Percentiles rank a stretch among this genome's conserved stretches.
Evolutionary conservation across 1,140 invertebrate genomes (phyloP).

Genomic region (Drosophila kepulauana): DNA sequence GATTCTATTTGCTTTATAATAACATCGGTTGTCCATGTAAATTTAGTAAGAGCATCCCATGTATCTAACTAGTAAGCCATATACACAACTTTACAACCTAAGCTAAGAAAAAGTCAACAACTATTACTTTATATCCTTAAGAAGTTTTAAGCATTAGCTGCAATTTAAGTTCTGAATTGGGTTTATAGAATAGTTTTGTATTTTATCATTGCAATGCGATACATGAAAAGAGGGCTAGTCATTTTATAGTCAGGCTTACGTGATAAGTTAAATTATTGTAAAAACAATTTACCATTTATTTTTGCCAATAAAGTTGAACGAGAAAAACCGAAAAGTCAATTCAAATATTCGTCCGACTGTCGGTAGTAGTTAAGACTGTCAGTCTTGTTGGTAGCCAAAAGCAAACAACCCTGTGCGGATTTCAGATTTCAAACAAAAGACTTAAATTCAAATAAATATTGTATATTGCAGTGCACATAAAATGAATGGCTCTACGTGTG

Average conservation of each 20-base stretch:
- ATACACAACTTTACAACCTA: constrained; percentile 12
- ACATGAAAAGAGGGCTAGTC: constrained; percentile 70
- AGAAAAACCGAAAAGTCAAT: constrained; percentile 60
- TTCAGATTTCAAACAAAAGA: constrained; percentile 79
- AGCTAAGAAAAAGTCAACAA: constrained; percentile 16
- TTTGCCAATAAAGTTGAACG: constrained; percentile 79
- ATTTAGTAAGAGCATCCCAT: constrained; percentile 57
- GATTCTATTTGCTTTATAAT: constrained; percentile 41
- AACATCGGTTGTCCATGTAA: constrained; percentile 64
- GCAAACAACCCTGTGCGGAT: constrained; percentile 79
- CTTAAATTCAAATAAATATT: constrained; percentile 84
- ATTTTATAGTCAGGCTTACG: constrained; percentile 60
- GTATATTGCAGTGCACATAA: constrained; percentile 81
- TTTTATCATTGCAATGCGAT: constrained; percentile 70
- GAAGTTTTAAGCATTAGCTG: constrained; percentile 44
- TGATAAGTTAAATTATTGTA: constrained; percentile 69
- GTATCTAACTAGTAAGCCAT: constrained; percentile 64
- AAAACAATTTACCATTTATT: constrained; percentile 70
- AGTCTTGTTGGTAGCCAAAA: constrained; percentile 59
- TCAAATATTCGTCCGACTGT: constrained; percentile 28
- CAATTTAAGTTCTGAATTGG: constrained; percentile 49
- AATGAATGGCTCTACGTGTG: constrained; percentile 61
- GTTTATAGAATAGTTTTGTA: constrained; percentile 33
- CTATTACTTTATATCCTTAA: constrained; percentile 20
- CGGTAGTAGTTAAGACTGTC: constrained; percentile 32